These are phyloP conservation scores for Pyrocoelia pectoralis DNA, from an alignment of 2,888 invertebrate genomes.

Conservation along the genomic window DNA sequence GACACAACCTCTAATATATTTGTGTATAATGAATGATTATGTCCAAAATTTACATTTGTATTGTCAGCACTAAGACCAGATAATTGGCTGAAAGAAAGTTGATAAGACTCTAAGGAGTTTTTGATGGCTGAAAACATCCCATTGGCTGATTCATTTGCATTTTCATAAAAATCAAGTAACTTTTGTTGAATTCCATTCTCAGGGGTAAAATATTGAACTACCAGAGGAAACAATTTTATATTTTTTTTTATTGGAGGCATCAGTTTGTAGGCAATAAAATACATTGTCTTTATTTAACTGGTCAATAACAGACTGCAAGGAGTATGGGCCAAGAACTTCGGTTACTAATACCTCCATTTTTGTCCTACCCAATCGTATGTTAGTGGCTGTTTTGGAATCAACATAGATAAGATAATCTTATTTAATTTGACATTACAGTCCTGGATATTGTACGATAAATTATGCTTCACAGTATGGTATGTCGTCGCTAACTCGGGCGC, in stretches of 20 bases:
- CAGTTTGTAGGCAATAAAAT: constrained; percentile 24
- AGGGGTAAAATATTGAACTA: constrained; percentile 36
- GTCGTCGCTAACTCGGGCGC: constrained; percentile 42
- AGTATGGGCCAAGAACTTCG: not conserved
- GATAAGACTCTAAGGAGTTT: constrained; percentile 23
- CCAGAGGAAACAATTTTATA: constrained; percentile 13
- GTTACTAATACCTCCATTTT: not conserved
- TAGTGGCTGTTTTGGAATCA: constrained; percentile 34
- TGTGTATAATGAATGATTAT: constrained; percentile 28
- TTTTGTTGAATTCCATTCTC: constrained; percentile 38
- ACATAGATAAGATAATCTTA: constrained; percentile 34
- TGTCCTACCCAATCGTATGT: constrained; percentile 33
- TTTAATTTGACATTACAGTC: constrained; percentile 43
- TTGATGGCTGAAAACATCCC: too few relatives aligned
- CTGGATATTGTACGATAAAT: constrained; percentile 47
- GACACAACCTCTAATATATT: not conserved
- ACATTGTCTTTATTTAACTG: constrained; percentile 12
- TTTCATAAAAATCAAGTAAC: constrained; percentile 18
- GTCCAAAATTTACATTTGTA: constrained; percentile 16
- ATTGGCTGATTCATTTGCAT: too few relatives aligned
- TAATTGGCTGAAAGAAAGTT: constrained; percentile 36
- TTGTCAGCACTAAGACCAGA: constrained; percentile 45
- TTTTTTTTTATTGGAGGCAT: constrained; percentile 34
- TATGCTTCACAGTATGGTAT: constrained; percentile 48
- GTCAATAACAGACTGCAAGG: not conserved